Conservation (phyloP, 2,888 invertebrate genomes). For the Catotricha subobsoleta region DNA sequence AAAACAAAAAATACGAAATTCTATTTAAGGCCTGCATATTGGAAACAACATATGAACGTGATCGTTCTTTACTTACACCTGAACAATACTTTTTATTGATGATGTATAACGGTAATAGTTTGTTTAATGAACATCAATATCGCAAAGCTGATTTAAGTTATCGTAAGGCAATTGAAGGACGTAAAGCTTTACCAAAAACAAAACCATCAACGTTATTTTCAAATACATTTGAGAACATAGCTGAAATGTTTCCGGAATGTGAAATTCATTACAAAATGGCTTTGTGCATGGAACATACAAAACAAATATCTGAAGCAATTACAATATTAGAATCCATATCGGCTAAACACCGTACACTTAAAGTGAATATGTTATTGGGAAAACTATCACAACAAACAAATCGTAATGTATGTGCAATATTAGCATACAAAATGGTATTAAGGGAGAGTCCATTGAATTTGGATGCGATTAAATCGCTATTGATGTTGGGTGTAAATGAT, state of each 20-base stretch:
- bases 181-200: constrained; percentile 17
- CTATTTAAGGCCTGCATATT: constrained; percentile 48
- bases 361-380: constrained; percentile 60
- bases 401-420: constrained; percentile 45
- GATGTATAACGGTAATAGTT: constrained; percentile 50
- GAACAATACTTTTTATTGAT: constrained; percentile 48
- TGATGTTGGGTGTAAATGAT: constrained; percentile 45
- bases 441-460: constrained; percentile 56
- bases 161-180: constrained; percentile 37
- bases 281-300: constrained; percentile 45
- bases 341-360: constrained; percentile 47
- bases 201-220: constrained; percentile 19
- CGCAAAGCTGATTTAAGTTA: constrained; percentile 49
- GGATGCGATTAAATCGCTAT: constrained; percentile 52
- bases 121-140: constrained; percentile 45
- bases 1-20: neutral
- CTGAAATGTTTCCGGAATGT: constrained; percentile 31
- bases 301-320: constrained; percentile 40
- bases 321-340: constrained; percentile 26
- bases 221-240: constrained; percentile 18
- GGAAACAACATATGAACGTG: constrained; percentile 44
- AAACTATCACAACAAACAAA: constrained; percentile 51
- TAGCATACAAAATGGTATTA: constrained; percentile 62
- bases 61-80: constrained; percentile 29
- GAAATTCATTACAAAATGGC: constrained; percentile 59